Evolutionary conservation across 1,140 invertebrate genomes (phyloP).

Genomic region (Cyrtorhinus lividipennis): DNA sequence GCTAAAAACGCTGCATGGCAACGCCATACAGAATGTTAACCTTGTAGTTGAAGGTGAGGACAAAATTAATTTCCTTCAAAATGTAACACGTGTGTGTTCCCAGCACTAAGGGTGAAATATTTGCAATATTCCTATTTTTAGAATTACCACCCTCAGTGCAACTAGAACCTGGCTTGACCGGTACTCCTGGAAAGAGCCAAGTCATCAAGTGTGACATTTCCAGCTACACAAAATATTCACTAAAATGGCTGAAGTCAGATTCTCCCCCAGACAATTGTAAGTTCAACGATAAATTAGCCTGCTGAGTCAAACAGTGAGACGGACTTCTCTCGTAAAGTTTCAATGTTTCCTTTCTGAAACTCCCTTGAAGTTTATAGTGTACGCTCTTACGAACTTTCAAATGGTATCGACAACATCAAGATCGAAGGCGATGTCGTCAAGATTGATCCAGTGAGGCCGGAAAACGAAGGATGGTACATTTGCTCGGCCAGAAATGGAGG

Average conservation of each 20-base stretch:
- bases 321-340: too few relatives aligned
- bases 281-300: too few relatives aligned
- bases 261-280: neutral
- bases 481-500: conserved; percentile 37
- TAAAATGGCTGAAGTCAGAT: neutral
- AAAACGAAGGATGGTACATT: conserved; percentile 31
- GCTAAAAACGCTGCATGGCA: neutral
- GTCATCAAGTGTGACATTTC: neutral
- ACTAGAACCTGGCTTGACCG: neutral
- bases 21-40: neutral
- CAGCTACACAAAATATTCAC: neutral
- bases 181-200: neutral
- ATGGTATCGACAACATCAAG: too few relatives aligned
- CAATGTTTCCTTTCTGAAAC: too few relatives aligned
- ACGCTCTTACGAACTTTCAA: too few relatives aligned
- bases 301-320: too few relatives aligned
- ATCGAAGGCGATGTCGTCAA: neutral
- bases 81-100: too few relatives aligned
- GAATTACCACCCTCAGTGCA: neutral
- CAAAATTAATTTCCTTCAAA: too few relatives aligned
- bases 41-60: neutral
- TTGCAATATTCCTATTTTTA: neutral
- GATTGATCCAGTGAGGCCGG: conserved; percentile 19
- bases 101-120: neutral
- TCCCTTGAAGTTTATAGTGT: too few relatives aligned